Percentiles rank a stretch among this genome's conserved stretches.
phyloP scores from a whole-genome alignment of 2,888 invertebrate genomes.

The Ecliptopera silaceata region DNA sequence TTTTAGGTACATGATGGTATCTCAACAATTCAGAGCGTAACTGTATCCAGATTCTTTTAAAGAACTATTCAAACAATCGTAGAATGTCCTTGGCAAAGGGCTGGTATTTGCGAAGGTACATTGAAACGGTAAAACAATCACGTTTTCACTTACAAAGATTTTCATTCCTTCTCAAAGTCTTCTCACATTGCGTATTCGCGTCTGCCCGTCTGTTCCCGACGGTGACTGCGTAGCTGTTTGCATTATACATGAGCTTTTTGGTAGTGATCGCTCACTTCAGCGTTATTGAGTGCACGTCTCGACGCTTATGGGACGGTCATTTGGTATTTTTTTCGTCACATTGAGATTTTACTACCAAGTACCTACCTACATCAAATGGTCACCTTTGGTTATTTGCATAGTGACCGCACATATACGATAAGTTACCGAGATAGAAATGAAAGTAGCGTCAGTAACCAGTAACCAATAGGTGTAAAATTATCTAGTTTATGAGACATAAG shows the following conservation, averaged over 20 bases:
- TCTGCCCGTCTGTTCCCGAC: constrained; percentile 32
- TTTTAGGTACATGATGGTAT: too few relatives aligned
- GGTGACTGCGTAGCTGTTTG: constrained; percentile 34
- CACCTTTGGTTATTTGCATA: too few relatives aligned
- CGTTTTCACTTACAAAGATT: constrained; percentile 29
- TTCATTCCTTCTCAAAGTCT: constrained; percentile 21
- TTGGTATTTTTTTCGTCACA: constrained; percentile 20
- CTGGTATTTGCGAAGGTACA: not conserved
- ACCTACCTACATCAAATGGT: too few relatives aligned
- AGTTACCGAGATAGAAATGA: too few relatives aligned
- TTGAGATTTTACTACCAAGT: not conserved
- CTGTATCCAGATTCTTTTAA: too few relatives aligned
- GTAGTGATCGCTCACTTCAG: constrained; percentile 43
- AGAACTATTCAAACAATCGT: too few relatives aligned
- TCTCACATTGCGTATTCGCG: constrained; percentile 37
- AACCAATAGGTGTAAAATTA: too few relatives aligned
- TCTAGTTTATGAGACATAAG: too few relatives aligned
- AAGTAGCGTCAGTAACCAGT: too few relatives aligned
- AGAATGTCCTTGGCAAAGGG: too few relatives aligned
- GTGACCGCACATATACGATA: too few relatives aligned
- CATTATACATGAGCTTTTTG: constrained; percentile 38
- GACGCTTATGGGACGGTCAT: constrained; percentile 17
- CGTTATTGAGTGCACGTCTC: constrained; percentile 34
- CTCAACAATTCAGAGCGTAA: too few relatives aligned
- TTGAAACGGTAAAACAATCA: constrained; percentile 19